Evolutionary conservation across 2,797 vertebrate species (phyloP), one percentile per base, ranked within the genome.

Genomic region (Smutsia temminckii): DNA sequence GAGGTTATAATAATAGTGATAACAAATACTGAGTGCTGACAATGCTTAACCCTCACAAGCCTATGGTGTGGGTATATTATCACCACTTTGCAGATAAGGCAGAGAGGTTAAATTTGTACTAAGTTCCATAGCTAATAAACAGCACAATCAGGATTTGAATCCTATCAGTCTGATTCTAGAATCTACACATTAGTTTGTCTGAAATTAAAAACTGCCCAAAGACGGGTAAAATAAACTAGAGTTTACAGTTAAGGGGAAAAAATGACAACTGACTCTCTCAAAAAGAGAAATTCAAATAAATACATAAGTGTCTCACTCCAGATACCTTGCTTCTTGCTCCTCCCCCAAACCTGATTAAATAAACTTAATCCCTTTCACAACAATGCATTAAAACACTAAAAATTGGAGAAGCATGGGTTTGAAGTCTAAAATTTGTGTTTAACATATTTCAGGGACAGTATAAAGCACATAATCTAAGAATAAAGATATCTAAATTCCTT

Each of bases 181-280:
- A 55, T 27, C 40, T 34, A 93, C 57, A 66, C 12, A 86, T 51
- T 66, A 75, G 53, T 87, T 55, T 92, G 46, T 18, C 68, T 85
- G 32, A 96, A 93, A 91, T 94, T 92, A 59, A 92, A 94, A 80
- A 57, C 34, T 91, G 21, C 20, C n/a, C 78, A n/a, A 89, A n/a
- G 27, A 93, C 4, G 81, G 57, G 42, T 63, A 79, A 94, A 89
- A 85, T 95, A 92, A 85, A 23, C 8, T 84, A 75, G 37, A 96
- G 49, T 68, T 93, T 93, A 93, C 2, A 95, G 13, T 55, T 80
- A 79, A 42, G 32, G 32, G 27, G 13, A 12, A 51, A 71, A 83
- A 86, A 88, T 88, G 66, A 88, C 6, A 77, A 55, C 2, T 75
- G 61, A 51, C 34, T 94, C 55, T 85, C 83, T 87, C 72, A 91